Base-by-base conservation (phyloP, 2,113 vertebrate species). In the Sardina pilchardus region DNA sequence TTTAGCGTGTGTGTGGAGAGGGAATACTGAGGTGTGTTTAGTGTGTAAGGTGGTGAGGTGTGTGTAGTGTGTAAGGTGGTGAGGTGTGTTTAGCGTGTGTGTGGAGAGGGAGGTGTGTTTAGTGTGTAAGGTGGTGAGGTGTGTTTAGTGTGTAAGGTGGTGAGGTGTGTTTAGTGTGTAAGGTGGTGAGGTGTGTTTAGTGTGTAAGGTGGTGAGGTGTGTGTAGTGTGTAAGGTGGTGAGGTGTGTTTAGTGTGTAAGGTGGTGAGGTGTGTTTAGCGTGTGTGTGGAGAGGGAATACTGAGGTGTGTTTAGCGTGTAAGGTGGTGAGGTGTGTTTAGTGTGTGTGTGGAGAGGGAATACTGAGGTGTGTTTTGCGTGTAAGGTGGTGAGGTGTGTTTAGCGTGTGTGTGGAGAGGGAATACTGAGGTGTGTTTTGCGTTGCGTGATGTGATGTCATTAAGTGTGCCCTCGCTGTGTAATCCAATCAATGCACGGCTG, bases 401-500 rank as follows among this genome's bases (percentile, higher is more conserved):
- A 8, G 19, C 8, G 21, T 71, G 10, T 71, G n/a, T 71, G 26
- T 14, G 8, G 63, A 34, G 63, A 71, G 63, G 10, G 63, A 12
- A 34, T 8, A 12, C n/a, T 14, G 63, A 71, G 63, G 63, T 30
- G 44, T 26, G 34, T 67, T 82, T 50, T 36, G 42, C 48, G 30
- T 86, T 14, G 30, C 67, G 30, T 80, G 45, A 59, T 42, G 34
- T 63, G 56, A 63, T 63, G 56, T 63, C 7, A 24, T 83, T 34
- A 75, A 78, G 14, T 17, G 59, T 26, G 3, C 26, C 16, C 24
- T 8, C 26, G 80, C 81, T 82, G 45, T 19, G 43, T 84, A 67
- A 63, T 88, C 53, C 84, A 81, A 36, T 85, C 47, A 59, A n/a
- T 67, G 14, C 0, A 19, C n/a, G n/a, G 42, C 47, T 75, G 17